Conservation (phyloP, 2,888 invertebrate genomes). For the Acanthoscelides obtectus region DNA sequence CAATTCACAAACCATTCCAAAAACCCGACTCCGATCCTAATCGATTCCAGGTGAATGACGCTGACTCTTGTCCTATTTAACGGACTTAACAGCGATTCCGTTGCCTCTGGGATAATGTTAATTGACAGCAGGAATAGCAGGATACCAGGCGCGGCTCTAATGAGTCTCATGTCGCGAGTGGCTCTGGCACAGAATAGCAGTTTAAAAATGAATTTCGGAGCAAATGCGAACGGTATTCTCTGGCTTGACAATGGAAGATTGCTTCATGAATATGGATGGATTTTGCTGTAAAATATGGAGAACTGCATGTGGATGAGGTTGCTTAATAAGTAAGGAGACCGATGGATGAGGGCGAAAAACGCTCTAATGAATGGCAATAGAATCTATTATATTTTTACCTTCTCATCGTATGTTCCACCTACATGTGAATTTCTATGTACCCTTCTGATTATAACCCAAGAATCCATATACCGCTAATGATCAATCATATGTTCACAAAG, state of each 20-base stretch:
- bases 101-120: neutral
- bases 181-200: neutral
- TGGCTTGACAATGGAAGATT: neutral
- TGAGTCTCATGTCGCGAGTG: neutral
- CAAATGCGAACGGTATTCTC: neutral
- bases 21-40: neutral
- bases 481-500: too few species aligned
- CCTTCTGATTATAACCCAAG: too few species aligned
- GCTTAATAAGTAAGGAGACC: too few species aligned
- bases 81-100: neutral
- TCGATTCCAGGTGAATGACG: neutral
- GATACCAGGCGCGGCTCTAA: neutral
- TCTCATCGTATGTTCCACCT: too few species aligned
- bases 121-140: neutral
- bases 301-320: neutral
- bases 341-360: too few species aligned
- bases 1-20: neutral
- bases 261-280: neutral
- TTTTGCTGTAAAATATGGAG: neutral
- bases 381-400: too few species aligned
- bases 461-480: too few species aligned
- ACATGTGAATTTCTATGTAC: too few species aligned
- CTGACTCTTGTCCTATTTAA: neutral
- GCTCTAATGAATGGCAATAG: too few species aligned
- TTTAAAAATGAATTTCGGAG: neutral